Conservation (phyloP, 2,888 invertebrate genomes). For the Apamea anceps region DNA sequence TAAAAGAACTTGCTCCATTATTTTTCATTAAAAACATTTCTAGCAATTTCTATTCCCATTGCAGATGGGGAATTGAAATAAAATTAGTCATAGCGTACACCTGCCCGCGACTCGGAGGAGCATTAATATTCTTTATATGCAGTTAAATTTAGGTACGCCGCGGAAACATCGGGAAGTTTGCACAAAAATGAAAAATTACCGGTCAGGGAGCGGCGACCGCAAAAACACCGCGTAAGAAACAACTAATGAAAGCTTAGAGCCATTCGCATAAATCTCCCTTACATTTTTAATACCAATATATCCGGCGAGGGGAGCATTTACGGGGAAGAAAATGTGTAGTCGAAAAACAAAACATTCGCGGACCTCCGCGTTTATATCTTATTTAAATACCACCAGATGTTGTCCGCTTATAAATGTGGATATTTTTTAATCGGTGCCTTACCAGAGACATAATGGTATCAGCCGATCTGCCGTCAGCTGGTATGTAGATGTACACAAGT, state of each 20-base stretch:
- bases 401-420: conserved; percentile 88
- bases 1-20: conserved; percentile 72
- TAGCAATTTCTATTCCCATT: conserved; percentile 81
- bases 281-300: conserved; percentile 91
- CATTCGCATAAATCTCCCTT: conserved; percentile 90
- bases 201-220: conserved; percentile 90
- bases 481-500: conserved; percentile 86
- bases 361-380: conserved; percentile 88
- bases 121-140: conserved; percentile 90
- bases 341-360: conserved; percentile 86
- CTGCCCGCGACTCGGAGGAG: conserved; percentile 80
- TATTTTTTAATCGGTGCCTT: conserved; percentile 89
- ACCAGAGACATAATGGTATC: conserved; percentile 90
- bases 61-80: conserved; percentile 83
- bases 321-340: conserved; percentile 82
- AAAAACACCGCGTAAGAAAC: conserved; percentile 88
- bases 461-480: conserved; percentile 89
- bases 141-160: conserved; percentile 86
- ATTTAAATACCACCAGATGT: conserved; percentile 90
- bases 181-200: conserved; percentile 90
- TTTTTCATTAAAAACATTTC: conserved; percentile 81
- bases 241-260: conserved; percentile 91
- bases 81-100: conserved; percentile 88
- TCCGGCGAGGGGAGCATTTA: conserved; percentile 87
- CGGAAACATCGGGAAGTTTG: conserved; percentile 86